These are phyloP conservation scores for Trypoxylus dichotomus DNA, from an alignment of 1,140 invertebrate genomes.

Conservation along the genomic window DNA sequence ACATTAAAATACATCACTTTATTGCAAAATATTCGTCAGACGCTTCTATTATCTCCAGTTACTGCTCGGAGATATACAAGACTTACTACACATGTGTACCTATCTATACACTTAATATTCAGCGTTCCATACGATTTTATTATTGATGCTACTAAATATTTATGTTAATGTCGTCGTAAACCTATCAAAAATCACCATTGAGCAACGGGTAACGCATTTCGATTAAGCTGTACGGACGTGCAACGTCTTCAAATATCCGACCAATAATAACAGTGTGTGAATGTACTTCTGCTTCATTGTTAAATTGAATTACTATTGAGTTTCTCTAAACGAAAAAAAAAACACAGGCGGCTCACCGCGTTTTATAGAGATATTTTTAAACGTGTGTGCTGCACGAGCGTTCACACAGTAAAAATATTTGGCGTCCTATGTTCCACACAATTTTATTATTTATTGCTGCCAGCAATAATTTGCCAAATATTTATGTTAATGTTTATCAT, in stretches of 20 bases:
- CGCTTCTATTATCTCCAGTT: no score
- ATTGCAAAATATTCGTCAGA: no score
- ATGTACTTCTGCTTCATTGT: neutral
- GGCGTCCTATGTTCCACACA: neutral
- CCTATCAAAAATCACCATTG: neutral
- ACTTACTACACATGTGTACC: neutral
- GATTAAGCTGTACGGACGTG: slow-evolving; percentile 9
- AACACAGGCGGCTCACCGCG: neutral
- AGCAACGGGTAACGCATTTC: neutral
- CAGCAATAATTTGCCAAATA: slow-evolving; percentile 24
- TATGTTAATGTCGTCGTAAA: slow-evolving; percentile 14
- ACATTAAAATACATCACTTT: no score
- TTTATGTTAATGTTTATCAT: slow-evolving; percentile 23
- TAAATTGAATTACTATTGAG: neutral
- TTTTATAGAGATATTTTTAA: slow-evolving; percentile 13
- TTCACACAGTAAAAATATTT: slow-evolving; percentile 7
- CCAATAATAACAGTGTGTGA: neutral
- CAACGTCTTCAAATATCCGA: neutral
- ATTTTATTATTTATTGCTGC: slow-evolving; percentile 15
- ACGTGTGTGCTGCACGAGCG: neutral
- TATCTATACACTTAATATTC: neutral
- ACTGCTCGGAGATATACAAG: no score
- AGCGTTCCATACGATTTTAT: neutral
- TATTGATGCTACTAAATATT: slow-evolving; percentile 18
- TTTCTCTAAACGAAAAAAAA: neutral